Percentiles rank a stretch among this genome's conserved stretches.
phyloP scores from a whole-genome alignment of 2,113 vertebrate genomes.

The Hyperopisus bebe region DNA sequence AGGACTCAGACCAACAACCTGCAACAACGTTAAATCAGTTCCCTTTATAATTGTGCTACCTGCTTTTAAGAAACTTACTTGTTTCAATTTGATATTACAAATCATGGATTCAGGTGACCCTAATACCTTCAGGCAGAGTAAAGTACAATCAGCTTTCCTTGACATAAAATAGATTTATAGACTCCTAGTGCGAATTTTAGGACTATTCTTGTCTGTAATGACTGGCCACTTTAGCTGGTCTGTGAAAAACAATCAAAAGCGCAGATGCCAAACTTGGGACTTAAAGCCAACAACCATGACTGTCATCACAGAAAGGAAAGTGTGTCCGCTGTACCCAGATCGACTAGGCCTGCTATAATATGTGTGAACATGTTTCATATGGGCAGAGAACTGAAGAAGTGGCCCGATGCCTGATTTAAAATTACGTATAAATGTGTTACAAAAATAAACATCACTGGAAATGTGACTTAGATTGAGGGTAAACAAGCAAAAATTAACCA shows the following conservation, averaged over 20 bases:
- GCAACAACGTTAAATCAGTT: background rate
- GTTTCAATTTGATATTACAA: background rate
- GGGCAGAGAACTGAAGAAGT: background rate
- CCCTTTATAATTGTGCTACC: background rate
- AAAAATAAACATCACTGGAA: background rate
- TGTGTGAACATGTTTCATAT: conserved; percentile 6
- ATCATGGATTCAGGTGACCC: background rate
- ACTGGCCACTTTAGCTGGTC: background rate
- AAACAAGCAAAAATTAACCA: conserved; percentile 48
- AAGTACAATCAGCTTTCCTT: background rate
- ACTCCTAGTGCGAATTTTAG: background rate
- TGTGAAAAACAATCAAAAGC: background rate
- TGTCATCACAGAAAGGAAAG: background rate
- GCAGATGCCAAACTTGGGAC: background rate
- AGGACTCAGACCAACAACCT: background rate
- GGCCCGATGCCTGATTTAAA: background rate
- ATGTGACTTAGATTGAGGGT: background rate
- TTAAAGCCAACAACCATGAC: background rate
- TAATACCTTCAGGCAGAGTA: background rate
- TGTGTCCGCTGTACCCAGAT: background rate
- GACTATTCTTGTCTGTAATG: conserved; percentile 5
- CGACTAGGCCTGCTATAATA: background rate
- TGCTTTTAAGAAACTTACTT: background rate
- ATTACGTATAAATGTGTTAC: background rate
- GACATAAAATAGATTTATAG: background rate